Conservation (phyloP, 2,888 invertebrate species). For the Idaea biselata region DNA sequence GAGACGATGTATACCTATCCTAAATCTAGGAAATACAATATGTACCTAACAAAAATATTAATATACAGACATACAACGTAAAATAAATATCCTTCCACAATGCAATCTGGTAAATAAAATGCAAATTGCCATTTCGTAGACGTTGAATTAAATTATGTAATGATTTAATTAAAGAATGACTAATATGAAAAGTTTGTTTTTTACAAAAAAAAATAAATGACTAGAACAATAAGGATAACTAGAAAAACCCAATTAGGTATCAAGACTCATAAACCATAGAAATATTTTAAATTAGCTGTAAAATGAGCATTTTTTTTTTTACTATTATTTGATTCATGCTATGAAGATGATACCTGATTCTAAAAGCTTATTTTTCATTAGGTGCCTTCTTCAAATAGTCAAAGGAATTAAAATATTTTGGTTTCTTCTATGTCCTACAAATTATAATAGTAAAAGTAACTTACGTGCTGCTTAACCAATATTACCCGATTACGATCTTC, state of each 20-base stretch:
- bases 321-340: neutral
- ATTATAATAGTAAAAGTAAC: slow-evolving; percentile 38
- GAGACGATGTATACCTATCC: neutral
- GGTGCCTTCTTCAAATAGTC: neutral
- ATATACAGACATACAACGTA: neutral
- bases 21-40: neutral
- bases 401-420: neutral
- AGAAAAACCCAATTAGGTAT: too few species aligned
- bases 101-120: neutral
- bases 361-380: too few species aligned
- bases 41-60: neutral
- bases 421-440: neutral
- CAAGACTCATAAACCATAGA: too few species aligned
- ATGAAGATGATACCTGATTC: neutral
- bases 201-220: neutral
- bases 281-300: too few species aligned
- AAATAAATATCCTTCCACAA: neutral
- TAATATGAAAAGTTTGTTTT: neutral
- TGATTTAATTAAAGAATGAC: neutral
- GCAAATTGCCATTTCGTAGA: neutral
- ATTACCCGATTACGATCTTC: slow-evolving; percentile 53
- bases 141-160: neutral
- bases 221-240: too few species aligned
- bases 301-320: neutral
- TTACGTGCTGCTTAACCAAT: slow-evolving; percentile 63